A percentile compares a stretch with the other conserved stretches of the same genome.
Evolutionary conservation across 2,113 vertebrate genomes (phyloP).

Genomic region (Barbus barbus): DNA sequence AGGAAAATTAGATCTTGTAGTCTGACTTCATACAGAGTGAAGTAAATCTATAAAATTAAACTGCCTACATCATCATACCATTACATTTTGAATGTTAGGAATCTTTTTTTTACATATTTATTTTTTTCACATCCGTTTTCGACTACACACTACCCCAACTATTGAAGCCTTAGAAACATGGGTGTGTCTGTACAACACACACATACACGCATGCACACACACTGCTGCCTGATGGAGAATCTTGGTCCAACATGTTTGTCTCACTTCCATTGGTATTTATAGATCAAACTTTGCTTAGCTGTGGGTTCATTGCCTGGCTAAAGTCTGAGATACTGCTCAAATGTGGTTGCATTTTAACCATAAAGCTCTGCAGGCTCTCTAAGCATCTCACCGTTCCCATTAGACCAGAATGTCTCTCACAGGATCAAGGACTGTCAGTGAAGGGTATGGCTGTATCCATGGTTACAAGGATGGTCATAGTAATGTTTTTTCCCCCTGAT

Average conservation of each 20-base stretch:
- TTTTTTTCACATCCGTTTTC: not conserved
- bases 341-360: constrained; percentile 43
- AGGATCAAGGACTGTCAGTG: constrained; percentile 25
- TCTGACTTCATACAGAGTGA: not conserved
- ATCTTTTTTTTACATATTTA: not conserved
- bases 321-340: constrained; percentile 2
- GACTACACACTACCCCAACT: not conserved
- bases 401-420: constrained; percentile 24
- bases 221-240: constrained; percentile 32
- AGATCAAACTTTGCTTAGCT: constrained; percentile 44
- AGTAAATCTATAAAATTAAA: not conserved
- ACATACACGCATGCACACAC: constrained; percentile 25
- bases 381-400: not conserved
- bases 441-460: constrained; percentile 27
- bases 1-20: not conserved
- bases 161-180: constrained; percentile 32
- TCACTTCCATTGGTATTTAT: constrained; percentile 49
- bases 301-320: constrained; percentile 39
- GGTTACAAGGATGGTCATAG: constrained; percentile 38
- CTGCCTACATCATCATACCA: not conserved
- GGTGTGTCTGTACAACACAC: constrained; percentile 41
- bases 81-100: not conserved
- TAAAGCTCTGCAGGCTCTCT: constrained; percentile 29
- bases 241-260: constrained; percentile 40
- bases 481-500: constrained; percentile 37